Evolutionary conservation across 1,140 invertebrate species (phyloP).

Genomic region (Lepidurus couesii): DNA sequence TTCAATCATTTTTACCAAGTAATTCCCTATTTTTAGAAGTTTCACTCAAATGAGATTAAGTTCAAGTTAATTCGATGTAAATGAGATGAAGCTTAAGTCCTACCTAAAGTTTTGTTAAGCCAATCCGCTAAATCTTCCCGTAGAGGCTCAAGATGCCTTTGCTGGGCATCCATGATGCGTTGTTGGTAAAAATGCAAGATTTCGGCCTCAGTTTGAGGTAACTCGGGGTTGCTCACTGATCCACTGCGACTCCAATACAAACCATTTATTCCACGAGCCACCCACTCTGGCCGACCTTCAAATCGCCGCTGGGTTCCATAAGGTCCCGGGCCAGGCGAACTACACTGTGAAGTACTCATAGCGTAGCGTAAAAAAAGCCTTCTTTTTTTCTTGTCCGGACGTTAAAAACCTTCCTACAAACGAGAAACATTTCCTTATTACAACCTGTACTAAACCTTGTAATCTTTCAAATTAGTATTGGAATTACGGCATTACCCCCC

Average conservation of each 20-base stretch:
- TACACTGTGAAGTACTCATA: background rate
- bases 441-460: background rate
- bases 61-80: background rate
- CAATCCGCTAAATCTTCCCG: conserved; percentile 81
- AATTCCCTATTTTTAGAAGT: no score
- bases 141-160: conserved; percentile 68
- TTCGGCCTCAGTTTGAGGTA: conserved; percentile 58
- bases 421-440: conserved; percentile 2
- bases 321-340: background rate
- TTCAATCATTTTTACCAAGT: no score
- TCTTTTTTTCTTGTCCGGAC: background rate
- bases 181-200: conserved; percentile 66
- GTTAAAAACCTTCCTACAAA: background rate
- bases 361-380: conserved; percentile 20
- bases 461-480: background rate
- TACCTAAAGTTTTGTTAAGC: conserved; percentile 76
- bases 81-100: conserved; percentile 42
- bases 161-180: conserved; percentile 66
- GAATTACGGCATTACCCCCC: background rate
- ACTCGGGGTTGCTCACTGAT: conserved; percentile 44
- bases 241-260: conserved; percentile 26
- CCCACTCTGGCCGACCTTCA: conserved; percentile 25
- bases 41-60: background rate
- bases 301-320: background rate
- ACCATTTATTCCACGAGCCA: background rate